phyloP scores from a whole-genome alignment of 2,888 invertebrate species.

The Cryptocephalus primarius region DNA sequence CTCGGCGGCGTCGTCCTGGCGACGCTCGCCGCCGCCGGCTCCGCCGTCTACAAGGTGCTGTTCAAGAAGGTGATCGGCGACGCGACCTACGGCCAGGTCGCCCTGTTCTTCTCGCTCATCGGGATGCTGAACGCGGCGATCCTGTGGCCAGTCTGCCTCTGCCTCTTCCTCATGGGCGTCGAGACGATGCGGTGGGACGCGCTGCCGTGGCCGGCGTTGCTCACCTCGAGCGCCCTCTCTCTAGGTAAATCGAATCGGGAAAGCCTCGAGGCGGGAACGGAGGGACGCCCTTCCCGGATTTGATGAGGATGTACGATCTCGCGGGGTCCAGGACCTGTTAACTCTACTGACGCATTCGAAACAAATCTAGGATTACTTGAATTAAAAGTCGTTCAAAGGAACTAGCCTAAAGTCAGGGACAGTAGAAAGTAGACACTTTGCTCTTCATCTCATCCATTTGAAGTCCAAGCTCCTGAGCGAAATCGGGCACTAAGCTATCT shows the following conservation, averaged over 20 bases:
- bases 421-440: too few species aligned
- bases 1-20: constrained; percentile 85
- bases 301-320: too few species aligned
- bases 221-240: constrained; percentile 68
- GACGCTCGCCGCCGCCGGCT: constrained; percentile 81
- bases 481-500: too few species aligned
- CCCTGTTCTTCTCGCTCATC: constrained; percentile 84
- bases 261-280: neutral
- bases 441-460: too few species aligned
- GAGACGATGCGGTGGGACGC: constrained; percentile 74
- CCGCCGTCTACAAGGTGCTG: constrained; percentile 89
- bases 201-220: constrained; percentile 79
- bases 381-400: neutral
- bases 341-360: too few species aligned
- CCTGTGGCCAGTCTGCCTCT: constrained; percentile 84
- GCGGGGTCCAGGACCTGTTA: too few species aligned
- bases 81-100: constrained; percentile 83
- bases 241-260: constrained; percentile 46
- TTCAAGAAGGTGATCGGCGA: constrained; percentile 88
- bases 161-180: constrained; percentile 74
- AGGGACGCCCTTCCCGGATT: neutral
- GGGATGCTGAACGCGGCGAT: constrained; percentile 80
- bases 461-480: too few species aligned
- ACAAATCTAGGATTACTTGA: neutral
- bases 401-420: too few species aligned